Base-by-base conservation (phyloP, 2,797 vertebrate genomes). In the Aratinga solstitialis region DNA sequence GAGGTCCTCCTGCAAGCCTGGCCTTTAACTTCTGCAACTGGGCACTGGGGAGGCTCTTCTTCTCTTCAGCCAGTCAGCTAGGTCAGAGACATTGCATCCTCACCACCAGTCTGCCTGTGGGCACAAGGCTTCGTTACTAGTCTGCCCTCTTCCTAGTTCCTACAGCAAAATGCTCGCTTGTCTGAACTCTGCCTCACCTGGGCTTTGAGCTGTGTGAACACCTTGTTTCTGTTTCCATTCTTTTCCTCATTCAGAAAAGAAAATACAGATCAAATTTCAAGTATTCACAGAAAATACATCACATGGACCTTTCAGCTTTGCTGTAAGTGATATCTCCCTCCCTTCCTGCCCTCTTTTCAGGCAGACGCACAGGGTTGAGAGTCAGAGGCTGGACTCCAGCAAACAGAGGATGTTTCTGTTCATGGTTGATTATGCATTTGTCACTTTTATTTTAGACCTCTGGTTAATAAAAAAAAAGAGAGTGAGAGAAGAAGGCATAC, bases 401-500 rank as follows among this genome's bases (percentile, higher is more conserved):
- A 73, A 68, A 68, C 4, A 0, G 77, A 92, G 89, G 84, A 95
- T 93, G 79, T 65, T 93, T 84, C 92, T 96, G 96, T 69, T 93
- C 5, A 7, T 38, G 73, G 85, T 26, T 89, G 96, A 97, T 97
- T 96, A 93, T 63, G 56, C 23, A 5, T 66, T 86, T 88, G 85
- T 43, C 38, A 61, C 61, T 65, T 88, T 96, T 95, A 90, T 94
- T 97, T 95, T 92, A 93, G 84, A 80, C 58, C 42, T 93, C 45
- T 87, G 69, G 83, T 65, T 83, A 89, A 80, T 40, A 5, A 11
- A 56, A 69, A 45, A 83, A 84, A 53, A 74, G 7, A 53, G 48
- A 65, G 12, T 2, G 1, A 71, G 30, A 51, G 26, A 45, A 71
- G 88, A 62, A 27, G 13, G 48, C 18, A 93, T 34, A 53, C 71